Conservation (phyloP, 2,113 vertebrate genomes). For the Tetrao urogallus region DNA sequence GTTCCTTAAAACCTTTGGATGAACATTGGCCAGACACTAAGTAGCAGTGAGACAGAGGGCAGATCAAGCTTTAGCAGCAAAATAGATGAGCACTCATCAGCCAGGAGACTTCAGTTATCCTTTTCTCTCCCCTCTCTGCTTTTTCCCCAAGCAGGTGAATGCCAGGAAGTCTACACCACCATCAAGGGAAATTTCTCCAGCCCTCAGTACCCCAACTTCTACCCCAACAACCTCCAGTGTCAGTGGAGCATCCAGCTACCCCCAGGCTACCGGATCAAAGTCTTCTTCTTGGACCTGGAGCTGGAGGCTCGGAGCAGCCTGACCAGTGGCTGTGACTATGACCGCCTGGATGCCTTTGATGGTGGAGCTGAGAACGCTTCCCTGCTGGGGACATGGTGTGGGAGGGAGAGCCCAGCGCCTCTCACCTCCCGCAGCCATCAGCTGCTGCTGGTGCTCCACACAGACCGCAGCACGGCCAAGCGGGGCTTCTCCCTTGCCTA, state of each 20-base stretch:
- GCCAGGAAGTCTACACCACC: constrained; percentile 87
- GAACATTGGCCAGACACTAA: accelerated
- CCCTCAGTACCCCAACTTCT: constrained; percentile 89
- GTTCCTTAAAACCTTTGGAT: neutral
- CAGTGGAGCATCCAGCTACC: constrained; percentile 88
- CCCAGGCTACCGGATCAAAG: constrained; percentile 84
- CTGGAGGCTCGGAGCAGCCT: constrained; percentile 90
- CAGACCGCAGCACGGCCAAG: constrained; percentile 86
- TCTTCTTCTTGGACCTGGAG: constrained; percentile 89
- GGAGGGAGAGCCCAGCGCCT: constrained; percentile 76
- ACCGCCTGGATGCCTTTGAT: constrained; percentile 87
- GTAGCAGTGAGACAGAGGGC: neutral
- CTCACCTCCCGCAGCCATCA: constrained; percentile 85
- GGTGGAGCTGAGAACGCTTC: constrained; percentile 79
- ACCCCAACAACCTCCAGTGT: constrained; percentile 97
- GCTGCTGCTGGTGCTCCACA: constrained; percentile 89
- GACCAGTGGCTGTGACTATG: constrained; percentile 88
- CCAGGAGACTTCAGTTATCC: neutral
- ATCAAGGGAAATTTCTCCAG: constrained; percentile 93
- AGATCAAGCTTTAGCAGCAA: neutral
- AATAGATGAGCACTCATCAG: neutral
- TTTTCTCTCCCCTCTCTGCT: neutral
- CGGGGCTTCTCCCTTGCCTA: constrained; percentile 90
- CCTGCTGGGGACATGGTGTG: constrained; percentile 90
- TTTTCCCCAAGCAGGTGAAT: constrained; percentile 82